A percentile compares a stretch with the other conserved stretches of the same genome.
These are phyloP conservation scores for Seriola dumerili DNA, from an alignment of 2,113 vertebrate genomes.

Conservation along the genomic window DNA sequence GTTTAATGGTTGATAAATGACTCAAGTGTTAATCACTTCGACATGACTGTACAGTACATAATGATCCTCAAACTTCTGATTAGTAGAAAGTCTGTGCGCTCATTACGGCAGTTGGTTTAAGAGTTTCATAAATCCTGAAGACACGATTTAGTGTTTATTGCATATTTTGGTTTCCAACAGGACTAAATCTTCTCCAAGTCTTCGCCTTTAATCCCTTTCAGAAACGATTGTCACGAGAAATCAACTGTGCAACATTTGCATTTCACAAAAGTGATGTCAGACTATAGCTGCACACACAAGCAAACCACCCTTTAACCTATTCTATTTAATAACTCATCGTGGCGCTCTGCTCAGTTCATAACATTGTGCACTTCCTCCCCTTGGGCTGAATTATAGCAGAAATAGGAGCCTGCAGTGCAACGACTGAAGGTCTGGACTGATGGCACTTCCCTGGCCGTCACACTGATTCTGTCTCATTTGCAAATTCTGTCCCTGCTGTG, in stretches of 20 bases:
- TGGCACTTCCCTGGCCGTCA: conserved; percentile 43
- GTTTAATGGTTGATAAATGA: background rate
- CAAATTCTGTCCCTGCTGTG: conserved; percentile 61
- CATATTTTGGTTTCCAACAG: background rate
- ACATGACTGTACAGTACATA: background rate
- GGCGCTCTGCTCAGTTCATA: conserved; percentile 13
- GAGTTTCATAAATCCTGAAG: too few relatives aligned
- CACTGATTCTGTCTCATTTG: conserved; percentile 60
- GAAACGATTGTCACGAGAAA: background rate
- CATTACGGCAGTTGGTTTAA: background rate
- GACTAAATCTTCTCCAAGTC: background rate
- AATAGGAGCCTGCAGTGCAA: background rate
- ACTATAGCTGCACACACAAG: background rate
- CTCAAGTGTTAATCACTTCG: too few relatives aligned
- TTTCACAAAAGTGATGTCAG: background rate
- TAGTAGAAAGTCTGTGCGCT: too few relatives aligned
- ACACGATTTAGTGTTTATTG: background rate
- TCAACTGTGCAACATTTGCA: background rate
- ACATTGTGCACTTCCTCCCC: conserved; percentile 22
- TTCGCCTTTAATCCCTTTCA: background rate
- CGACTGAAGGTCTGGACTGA: conserved; percentile 41
- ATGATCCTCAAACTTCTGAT: background rate
- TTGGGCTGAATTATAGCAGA: conserved; percentile 12
- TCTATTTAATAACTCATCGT: conserved; percentile 3
- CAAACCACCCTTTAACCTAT: background rate